Percentiles rank a stretch among this genome's conserved stretches.
These are phyloP conservation scores for Nyctibius bracteatus DNA, from an alignment of 2,113 vertebrate species.

Conservation along the genomic window DNA sequence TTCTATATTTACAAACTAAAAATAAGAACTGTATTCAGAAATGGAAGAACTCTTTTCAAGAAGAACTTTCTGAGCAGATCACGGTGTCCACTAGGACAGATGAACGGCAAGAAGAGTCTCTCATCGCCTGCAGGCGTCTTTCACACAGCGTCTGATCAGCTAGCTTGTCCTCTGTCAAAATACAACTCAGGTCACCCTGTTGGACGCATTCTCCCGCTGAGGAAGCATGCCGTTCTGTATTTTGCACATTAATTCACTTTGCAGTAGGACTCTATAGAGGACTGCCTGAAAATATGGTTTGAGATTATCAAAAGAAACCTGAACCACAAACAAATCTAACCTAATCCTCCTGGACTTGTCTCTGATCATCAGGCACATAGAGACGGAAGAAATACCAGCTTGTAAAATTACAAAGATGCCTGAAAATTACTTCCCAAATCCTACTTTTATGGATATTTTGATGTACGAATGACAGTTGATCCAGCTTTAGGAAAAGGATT, in stretches of 20 bases:
- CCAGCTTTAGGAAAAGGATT: neutral
- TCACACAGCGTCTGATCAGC: neutral
- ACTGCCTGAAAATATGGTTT: neutral
- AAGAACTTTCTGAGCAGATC: neutral
- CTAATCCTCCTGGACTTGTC: neutral
- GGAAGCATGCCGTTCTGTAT: neutral
- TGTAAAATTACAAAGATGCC: neutral
- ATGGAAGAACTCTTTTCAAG: neutral
- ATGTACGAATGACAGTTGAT: neutral
- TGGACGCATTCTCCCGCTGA: fast-evolving
- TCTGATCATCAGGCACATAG: neutral
- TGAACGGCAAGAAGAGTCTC: neutral
- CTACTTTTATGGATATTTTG: neutral
- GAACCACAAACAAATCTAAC: neutral
- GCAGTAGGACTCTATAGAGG: neutral
- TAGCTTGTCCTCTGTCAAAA: neutral
- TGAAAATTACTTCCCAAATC: neutral
- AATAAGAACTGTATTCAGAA: neutral
- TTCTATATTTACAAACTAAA: neutral
- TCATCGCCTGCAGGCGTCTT: neutral
- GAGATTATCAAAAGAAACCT: neutral
- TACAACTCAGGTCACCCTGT: fast-evolving
- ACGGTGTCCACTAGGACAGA: neutral
- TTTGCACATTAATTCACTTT: neutral
- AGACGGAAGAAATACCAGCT: neutral